Evolutionary conservation across 2,888 invertebrate genomes (phyloP).

Genomic region (Drymonia ruficornis): DNA sequence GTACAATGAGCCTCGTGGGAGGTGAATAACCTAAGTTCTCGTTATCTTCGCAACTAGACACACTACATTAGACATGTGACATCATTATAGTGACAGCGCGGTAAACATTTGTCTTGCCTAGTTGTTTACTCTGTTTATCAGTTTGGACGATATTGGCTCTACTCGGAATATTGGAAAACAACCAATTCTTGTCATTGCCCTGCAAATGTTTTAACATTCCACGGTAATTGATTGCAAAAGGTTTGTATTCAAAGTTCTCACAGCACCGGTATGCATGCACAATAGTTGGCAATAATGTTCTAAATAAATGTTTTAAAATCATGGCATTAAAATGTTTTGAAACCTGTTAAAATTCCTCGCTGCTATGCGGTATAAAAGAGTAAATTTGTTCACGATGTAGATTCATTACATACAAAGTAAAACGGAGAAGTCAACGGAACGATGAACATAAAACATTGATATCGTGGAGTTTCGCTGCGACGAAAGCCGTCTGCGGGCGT

Average conservation of each 20-base stretch:
- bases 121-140: constrained; percentile 49
- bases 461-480: constrained; percentile 29
- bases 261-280: constrained; percentile 2
- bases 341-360: neutral
- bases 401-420: neutral
- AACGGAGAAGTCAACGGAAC: constrained; percentile 23
- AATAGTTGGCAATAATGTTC: neutral
- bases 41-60: constrained; percentile 73
- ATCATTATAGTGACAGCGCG: constrained; percentile 69
- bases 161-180: constrained; percentile 1
- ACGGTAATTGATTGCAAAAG: neutral
- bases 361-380: neutral
- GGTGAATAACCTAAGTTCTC: constrained; percentile 69
- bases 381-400: neutral
- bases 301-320: constrained; percentile 2
- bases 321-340: neutral
- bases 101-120: constrained; percentile 54
- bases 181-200: constrained; percentile 5
- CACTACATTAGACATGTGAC: constrained; percentile 74
- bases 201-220: constrained; percentile 2
- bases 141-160: constrained; percentile 23
- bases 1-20: constrained; percentile 54
- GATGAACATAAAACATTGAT: constrained; percentile 34
- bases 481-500: constrained; percentile 24
- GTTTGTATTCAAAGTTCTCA: constrained; percentile 5